phyloP scores from a whole-genome alignment of 2,113 vertebrate genomes.

The Serilophus lunatus region DNA sequence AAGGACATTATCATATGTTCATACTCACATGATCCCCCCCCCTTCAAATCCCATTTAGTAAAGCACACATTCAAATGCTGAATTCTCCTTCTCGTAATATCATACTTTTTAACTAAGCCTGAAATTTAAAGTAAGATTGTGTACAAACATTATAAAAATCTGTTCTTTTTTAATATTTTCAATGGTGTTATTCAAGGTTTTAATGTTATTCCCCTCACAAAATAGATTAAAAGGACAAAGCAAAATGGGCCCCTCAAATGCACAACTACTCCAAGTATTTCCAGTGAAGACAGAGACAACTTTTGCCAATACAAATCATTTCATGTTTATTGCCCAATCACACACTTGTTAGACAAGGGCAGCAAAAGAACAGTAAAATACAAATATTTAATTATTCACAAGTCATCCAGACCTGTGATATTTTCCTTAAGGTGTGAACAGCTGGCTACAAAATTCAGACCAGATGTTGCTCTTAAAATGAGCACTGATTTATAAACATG shows the following conservation, averaged over 20 bases:
- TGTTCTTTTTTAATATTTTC: neutral
- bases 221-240: neutral
- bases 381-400: conserved; percentile 51
- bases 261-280: neutral
- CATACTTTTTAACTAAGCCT: neutral
- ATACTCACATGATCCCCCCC: neutral
- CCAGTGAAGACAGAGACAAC: neutral
- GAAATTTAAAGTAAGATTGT: neutral
- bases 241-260: neutral
- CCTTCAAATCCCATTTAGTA: neutral
- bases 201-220: neutral
- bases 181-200: neutral
- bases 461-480: conserved; percentile 53
- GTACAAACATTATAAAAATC: neutral
- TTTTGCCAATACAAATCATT: neutral
- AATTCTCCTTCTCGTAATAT: neutral
- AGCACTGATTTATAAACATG: conserved; percentile 10
- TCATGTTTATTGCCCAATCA: neutral
- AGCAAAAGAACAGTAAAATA: conserved; percentile 12
- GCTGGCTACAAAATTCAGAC: conserved; percentile 47
- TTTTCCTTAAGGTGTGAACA: conserved; percentile 60
- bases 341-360: neutral
- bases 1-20: neutral
- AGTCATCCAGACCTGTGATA: conserved; percentile 9
- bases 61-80: neutral